Evolutionary conservation across 2,888 invertebrate genomes (phyloP), one percentile per base, ranked within the genome.

Genomic region (Sarcophaga rosellei): DNA sequence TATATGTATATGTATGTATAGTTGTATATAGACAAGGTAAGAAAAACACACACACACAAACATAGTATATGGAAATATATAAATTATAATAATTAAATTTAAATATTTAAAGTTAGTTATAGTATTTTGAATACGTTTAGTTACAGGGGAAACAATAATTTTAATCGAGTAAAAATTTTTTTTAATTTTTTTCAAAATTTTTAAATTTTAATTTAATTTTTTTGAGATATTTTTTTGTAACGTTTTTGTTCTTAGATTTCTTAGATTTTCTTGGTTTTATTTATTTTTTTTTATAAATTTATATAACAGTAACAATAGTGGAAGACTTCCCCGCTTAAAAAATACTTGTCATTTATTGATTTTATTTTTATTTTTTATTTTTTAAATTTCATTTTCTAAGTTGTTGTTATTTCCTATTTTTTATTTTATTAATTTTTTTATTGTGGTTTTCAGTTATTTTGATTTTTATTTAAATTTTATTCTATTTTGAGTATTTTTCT

Each of bases 241-340:
- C 53, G 53, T 0, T 53, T 69, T 62, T 35, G 6, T 35, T 35
- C 35, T 35, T 35, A 35, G 35, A 8, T 35, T 35, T 35, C 35
- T 72, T 53, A n/a, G 8, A 53, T 79, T 35, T 70, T 57, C 76
- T 68, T 59, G 76, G 12, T 63, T 73, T 65, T 59, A 21, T 35
- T 79, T 70, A n/a, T 79, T 65, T 59, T n/a, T 77, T 66, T 76
- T 65, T 83, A 65, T 81, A 72, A 79, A 78, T 81, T 68, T 86
- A 76, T 87, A 82, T 85, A 88, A 89, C 90, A 90, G 90, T 92
- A 92, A 92, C 90, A 91, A 90, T 92, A 93, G 92, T 92, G 92
- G 92, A 92, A 92, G 92, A 92, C 92, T 92, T 93, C 91, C 92
- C 92, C 92, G 92, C 93, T 92, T 93, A 92, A 90, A 91, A 91